A percentile compares a stretch with the other conserved stretches of the same genome.
Conservation (phyloP, 2,797 vertebrate genomes). For the Erithacus rubecula region DNA sequence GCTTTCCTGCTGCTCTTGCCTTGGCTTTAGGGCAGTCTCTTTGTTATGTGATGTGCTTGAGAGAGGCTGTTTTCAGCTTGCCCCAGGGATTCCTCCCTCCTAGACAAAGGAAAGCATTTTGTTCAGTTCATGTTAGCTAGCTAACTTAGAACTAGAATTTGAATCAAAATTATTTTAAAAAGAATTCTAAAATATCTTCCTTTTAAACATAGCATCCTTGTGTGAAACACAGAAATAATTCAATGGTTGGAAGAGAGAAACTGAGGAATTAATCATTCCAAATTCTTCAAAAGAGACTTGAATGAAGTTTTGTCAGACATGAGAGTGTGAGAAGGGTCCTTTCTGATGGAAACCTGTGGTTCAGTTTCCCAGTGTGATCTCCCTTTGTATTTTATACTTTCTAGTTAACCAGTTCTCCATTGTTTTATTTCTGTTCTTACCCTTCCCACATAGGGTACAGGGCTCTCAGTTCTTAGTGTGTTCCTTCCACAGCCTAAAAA, state of each 20-base stretch:
- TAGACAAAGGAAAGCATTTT: not conserved
- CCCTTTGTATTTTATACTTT: not conserved
- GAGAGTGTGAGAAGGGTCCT: not conserved
- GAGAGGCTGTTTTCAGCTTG: not conserved
- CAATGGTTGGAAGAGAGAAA: not conserved
- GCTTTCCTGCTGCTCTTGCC: not conserved
- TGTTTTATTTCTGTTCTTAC: not conserved
- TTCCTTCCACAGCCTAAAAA: not conserved
- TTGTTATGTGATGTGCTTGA: not conserved
- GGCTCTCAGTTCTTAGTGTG: not conserved
- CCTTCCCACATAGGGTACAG: not conserved
- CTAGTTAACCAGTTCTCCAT: not conserved
- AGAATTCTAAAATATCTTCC: not conserved
- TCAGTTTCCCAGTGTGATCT: not conserved
- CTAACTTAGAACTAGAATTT: not conserved
- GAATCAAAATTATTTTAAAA: not conserved
- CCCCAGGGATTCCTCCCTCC: not conserved
- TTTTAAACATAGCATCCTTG: not conserved
- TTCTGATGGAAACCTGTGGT: not conserved
- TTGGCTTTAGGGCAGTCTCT: conserved; percentile 10
- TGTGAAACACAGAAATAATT: not conserved
- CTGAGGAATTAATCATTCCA: not conserved
- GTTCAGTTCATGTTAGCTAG: not conserved
- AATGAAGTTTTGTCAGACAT: not conserved
- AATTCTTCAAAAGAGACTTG: not conserved